Evolutionary conservation across 2,888 invertebrate genomes (phyloP).

Genomic region (Ellobium chinense): DNA sequence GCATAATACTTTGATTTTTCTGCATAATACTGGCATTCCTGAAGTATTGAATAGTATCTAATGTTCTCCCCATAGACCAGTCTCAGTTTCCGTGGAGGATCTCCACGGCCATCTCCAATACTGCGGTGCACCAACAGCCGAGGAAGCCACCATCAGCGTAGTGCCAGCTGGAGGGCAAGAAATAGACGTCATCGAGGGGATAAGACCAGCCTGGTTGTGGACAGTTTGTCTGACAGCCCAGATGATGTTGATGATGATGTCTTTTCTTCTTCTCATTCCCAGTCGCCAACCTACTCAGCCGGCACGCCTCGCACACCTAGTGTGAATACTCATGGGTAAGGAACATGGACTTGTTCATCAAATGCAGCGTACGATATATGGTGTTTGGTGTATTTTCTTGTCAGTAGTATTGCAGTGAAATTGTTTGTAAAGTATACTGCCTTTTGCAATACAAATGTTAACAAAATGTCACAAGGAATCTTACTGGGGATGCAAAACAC

Average conservation of each 20-base stretch:
- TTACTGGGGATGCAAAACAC: no score
- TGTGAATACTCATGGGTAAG: conserved; percentile 65
- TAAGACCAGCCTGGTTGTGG: conserved; percentile 74
- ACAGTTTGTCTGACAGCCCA: conserved; percentile 79
- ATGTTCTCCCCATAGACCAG: no score
- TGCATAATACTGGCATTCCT: no score
- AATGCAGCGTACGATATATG: no score
- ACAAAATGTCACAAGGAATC: neutral
- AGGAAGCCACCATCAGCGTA: conserved; percentile 71
- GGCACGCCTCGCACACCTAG: conserved; percentile 58
- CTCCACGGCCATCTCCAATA: conserved; percentile 69
- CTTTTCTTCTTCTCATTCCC: conserved; percentile 55
- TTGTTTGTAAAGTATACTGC: no score
- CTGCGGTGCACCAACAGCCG: conserved; percentile 66
- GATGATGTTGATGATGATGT: conserved; percentile 80
- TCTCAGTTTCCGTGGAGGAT: conserved; percentile 61
- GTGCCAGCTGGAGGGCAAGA: conserved; percentile 76
- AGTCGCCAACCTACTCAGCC: conserved; percentile 57
- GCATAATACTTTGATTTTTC: no score
- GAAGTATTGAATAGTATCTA: no score
- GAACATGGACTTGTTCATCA: no score
- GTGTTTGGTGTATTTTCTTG: no score
- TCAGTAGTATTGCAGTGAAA: no score
- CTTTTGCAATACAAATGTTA: neutral
- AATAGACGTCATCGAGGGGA: conserved; percentile 66